Base-by-base conservation (phyloP, 2,113 vertebrate species). In the Prunella himalayana region DNA sequence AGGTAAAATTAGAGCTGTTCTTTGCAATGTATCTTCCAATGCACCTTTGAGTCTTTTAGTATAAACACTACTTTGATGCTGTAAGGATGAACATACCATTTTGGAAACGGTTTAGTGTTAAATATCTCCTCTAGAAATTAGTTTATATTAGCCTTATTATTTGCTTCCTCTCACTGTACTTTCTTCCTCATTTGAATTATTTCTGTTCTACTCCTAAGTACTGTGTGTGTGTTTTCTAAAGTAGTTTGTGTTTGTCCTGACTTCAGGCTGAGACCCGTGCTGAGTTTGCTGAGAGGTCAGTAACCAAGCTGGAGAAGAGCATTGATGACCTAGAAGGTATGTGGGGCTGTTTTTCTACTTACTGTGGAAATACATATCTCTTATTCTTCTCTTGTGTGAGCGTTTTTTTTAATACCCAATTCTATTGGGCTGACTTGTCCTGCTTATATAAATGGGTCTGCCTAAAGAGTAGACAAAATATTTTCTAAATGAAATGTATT, bases 261-360 rank as follows among this genome's bases (percentile, higher is more conserved):
- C 87, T 96, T 28, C 96, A 99, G 99, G 99, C 99, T 98, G 99
- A 99, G 98, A 99, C 99, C 66, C 99, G 99, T 93, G 99, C 99
- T 96, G 99, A 99, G 95, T 99, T 99, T 96, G 98, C 99, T 70
- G 99, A 99, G 98, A 99, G 99, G 97, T 99, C 99, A 95, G 99
- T 99, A 98, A 99, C 99, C 98, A 99, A 99, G 97, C 98, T 99
- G 98, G 99, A 99, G 98, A 99, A 99, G 98, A 98, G 99, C 98
- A 99, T 99, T 90, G 99, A 99, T 96, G 99, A 99, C 97, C 97
- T 99, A 98, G 99, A 99, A 99, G 99, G 99, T 99, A 99, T 71
- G 98, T 11, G 45, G 84, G 3, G 37, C 91, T 69, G 6, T 79
- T 93, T 72, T 82, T 88, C 23, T 60, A 4, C n/a, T 75, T 91